A percentile compares a stretch with the other conserved stretches of the same genome.
Conservation (phyloP, 2,797 vertebrate genomes). For the Gymnocypris eckloni region DNA sequence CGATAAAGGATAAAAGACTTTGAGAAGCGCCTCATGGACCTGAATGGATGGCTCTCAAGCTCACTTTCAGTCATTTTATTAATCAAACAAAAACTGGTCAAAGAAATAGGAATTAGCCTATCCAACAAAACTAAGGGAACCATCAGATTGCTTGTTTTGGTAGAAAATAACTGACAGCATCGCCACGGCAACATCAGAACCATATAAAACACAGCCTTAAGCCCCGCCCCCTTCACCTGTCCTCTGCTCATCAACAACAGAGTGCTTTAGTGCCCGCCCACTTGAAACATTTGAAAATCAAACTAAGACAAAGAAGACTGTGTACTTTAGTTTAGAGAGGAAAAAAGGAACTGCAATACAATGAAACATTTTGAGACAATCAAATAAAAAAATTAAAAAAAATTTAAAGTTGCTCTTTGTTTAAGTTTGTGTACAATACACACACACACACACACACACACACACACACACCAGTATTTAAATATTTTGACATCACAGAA, state of each 20-base stretch:
- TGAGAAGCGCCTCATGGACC: background rate
- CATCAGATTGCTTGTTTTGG: background rate
- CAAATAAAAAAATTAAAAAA: background rate
- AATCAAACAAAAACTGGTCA: background rate
- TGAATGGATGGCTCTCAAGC: conserved; percentile 23
- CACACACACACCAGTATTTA: too few relatives aligned
- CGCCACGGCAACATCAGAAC: conserved; percentile 7
- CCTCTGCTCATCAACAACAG: conserved; percentile 13
- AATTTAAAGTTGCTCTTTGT: too few relatives aligned
- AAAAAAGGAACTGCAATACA: background rate
- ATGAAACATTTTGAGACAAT: background rate
- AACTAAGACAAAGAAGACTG: background rate
- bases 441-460: too few relatives aligned
- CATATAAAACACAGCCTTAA: background rate
- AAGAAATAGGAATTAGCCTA: background rate
- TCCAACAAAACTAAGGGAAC: background rate
- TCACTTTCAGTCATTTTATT: conserved; percentile 3
- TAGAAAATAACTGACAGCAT: background rate
- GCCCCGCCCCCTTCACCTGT: conserved; percentile 19
- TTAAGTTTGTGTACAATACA: too few relatives aligned
- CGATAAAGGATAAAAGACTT: conserved; percentile 32
- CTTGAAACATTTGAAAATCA: background rate
- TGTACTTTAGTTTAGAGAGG: background rate
- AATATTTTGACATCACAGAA: background rate
- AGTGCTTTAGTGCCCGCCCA: background rate